Evolutionary conservation across 2,888 invertebrate species (phyloP), one percentile per base, ranked within the genome.

Genomic region (Operophtera brumata): DNA sequence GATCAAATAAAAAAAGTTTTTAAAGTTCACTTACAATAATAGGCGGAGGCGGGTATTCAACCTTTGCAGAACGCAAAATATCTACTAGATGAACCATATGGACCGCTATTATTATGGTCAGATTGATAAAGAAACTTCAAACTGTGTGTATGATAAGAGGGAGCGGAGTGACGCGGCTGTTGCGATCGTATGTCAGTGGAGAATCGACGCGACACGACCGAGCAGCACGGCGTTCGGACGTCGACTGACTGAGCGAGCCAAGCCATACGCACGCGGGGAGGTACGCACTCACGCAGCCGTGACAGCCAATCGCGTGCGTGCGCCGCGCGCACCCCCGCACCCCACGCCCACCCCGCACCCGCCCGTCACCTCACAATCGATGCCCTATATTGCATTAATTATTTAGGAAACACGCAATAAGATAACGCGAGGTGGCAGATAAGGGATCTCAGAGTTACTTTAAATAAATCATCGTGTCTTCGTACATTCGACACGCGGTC

Each of bases 41-140:
- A 89, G 92, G 92, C 80, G 90, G 90, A 91, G 94, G 90, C 90
- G 94, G 92, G 91, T 94, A 94, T 88, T 94, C 94, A 92, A 93
- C 93, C 86, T 93, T 93, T 91, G 92, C 93, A 92, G 94, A 94
- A 91, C 93, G 94, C 90, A 94, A 94, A 88, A 94, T 92, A 91
- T 94, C 94, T 90, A 94, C 93, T 91, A 94, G 93, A 91, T 94
- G 94, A 93, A 94, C 94, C 94, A 94, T 94, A 94, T 93, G 94
- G 93, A 93, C 92, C 89, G 91, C 83, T 90, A 75, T 62, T 80
- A 75, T 80, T 78, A 80, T 78, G 83, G 65, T 65, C 80, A 81
- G 83, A 51, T 77, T 80, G 71, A 69, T 73, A 78, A 77, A 65
- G 69, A 84, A 87, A 84, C 77, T 76, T 75, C 54, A 55, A 69